phyloP scores from a whole-genome alignment of 2,888 invertebrate species.

The Pristionchus entomophagus region DNA sequence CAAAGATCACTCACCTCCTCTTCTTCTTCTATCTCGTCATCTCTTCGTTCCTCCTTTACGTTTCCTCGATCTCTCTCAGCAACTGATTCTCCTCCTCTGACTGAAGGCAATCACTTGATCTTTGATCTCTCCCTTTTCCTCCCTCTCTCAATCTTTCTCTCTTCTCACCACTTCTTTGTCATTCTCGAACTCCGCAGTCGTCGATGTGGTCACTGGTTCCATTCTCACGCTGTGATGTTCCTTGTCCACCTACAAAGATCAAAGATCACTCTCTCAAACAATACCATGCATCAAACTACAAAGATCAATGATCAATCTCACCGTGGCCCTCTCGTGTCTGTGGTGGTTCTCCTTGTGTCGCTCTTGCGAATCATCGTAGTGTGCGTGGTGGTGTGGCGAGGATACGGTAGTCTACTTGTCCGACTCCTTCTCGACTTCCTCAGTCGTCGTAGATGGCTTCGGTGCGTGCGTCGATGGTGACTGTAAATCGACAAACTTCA shows the following conservation, averaged over 20 bases:
- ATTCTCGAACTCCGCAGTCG: background rate
- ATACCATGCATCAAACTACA: too few species aligned
- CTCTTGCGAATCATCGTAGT: background rate
- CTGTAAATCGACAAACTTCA: background rate
- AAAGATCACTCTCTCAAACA: slow-evolving; percentile 8
- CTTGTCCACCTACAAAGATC: background rate
- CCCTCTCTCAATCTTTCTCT: too few species aligned
- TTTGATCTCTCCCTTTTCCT: background rate
- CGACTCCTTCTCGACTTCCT: background rate
- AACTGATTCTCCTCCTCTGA: slow-evolving; percentile 1
- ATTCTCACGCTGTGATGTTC: slow-evolving; percentile 17
- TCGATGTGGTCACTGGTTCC: background rate
- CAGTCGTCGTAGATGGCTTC: too few species aligned
- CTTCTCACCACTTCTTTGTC: slow-evolving; percentile 3
- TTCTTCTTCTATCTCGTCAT: slow-evolving; percentile 18
- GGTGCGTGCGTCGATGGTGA: too few species aligned
- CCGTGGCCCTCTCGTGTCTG: slow-evolving; percentile 16
- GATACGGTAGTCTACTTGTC: too few species aligned
- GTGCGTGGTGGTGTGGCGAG: background rate
- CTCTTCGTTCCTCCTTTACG: background rate
- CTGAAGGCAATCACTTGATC: background rate
- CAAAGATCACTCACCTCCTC: background rate
- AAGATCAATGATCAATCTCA: too few species aligned
- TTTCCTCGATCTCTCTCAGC: background rate
- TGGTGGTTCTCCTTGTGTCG: slow-evolving; percentile 2